Conservation (phyloP, 2,888 invertebrate genomes). For the Clostera curtula region DNA sequence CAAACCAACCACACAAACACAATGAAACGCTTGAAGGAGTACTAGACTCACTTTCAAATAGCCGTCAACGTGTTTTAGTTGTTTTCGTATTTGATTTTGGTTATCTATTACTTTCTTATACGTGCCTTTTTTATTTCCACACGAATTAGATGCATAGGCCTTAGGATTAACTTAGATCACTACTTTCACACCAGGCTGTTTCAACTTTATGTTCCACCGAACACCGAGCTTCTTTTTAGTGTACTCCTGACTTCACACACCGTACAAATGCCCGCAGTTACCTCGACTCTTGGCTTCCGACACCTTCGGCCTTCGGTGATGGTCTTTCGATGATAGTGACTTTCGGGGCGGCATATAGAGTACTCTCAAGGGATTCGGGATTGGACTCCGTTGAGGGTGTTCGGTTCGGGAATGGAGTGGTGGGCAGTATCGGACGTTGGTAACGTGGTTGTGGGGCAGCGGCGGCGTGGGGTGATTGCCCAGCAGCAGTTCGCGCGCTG, state of each 20-base stretch:
- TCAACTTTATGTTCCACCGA: slow-evolving; percentile 66
- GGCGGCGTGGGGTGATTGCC: slow-evolving; percentile 65
- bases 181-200: slow-evolving; percentile 71
- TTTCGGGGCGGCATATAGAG: slow-evolving; percentile 50
- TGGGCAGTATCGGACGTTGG: slow-evolving; percentile 54
- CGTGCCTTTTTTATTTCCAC: slow-evolving; percentile 69
- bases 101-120: slow-evolving; percentile 48
- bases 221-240: slow-evolving; percentile 74
- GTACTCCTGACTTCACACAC: slow-evolving; percentile 73
- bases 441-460: slow-evolving; percentile 72
- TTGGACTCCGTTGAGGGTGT: slow-evolving; percentile 63
- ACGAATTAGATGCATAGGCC: slow-evolving; percentile 72
- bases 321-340: slow-evolving; percentile 43
- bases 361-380: slow-evolving; percentile 51
- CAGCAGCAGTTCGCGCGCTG: slow-evolving; percentile 72
- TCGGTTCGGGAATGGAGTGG: slow-evolving; percentile 47
- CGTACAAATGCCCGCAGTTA: slow-evolving; percentile 75
- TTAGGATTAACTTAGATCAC: slow-evolving; percentile 72
- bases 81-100: slow-evolving; percentile 55
- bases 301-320: slow-evolving; percentile 67
- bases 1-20: slow-evolving; percentile 59
- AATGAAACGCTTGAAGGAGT: slow-evolving; percentile 66
- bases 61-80: slow-evolving; percentile 71
- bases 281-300: slow-evolving; percentile 72
- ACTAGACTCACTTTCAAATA: slow-evolving; percentile 66